Evolutionary conservation across 2,888 invertebrate species (phyloP), one percentile per base, ranked within the genome.

Genomic region (Phymatocera aterrima): DNA sequence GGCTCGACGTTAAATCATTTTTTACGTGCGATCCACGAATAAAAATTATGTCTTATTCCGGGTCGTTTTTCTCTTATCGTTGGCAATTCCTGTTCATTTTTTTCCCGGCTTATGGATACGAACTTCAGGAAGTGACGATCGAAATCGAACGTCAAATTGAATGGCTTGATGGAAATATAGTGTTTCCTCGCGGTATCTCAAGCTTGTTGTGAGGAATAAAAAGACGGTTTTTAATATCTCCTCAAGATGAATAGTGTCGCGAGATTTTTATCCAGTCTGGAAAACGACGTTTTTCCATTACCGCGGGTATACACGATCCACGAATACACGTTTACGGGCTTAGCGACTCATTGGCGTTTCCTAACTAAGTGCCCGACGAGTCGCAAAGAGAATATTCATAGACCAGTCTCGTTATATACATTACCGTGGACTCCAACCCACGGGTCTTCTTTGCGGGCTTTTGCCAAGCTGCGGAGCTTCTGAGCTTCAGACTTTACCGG

Each of bases 321-420:
- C 10, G 60, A 40, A 40, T 64, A 48, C 21, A 65, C 78, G 70
- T 78, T 78, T 78, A 78, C 57, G 51, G 70, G 54, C 78, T 78
- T 68, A 78, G 68, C 68, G 78, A 78, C 78, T 65, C 54, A 75
- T 75, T 78, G 78, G 68, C 34, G 31, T 64, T 78, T 68, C 70
- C 78, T 43, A 51, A 68, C 51, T 68, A 68, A 64, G 68, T 57
- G 68, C 51, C 61, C 54, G 28, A 43, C 78, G 65, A 78, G 31
- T 64, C 77, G 83, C 85, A 86, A 83, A 86, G 84, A 82, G 86
- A 86, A 86, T 86, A 86, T 86, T 86, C 84, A 85, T 85, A 86
- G 86, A 86, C 84, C 81, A 81, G 77, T 74, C 79, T 77, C 79
- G 77, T 80, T 78, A 21, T 75, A 24, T 57, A 54, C 68, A 10